Base-by-base conservation (phyloP, 1,140 invertebrate genomes). In the Chelonus insularis region DNA sequence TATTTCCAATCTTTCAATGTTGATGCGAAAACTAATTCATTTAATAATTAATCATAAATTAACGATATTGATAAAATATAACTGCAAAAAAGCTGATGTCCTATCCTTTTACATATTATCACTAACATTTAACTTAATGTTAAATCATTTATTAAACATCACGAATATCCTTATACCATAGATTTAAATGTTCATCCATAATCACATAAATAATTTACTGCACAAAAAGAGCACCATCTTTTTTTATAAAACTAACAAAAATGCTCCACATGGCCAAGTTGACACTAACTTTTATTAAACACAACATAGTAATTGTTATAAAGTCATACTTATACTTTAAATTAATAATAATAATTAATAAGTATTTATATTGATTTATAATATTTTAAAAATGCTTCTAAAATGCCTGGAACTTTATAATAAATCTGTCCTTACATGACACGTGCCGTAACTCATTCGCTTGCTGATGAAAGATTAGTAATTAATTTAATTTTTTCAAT, bases 191-290 rank as follows among this genome's bases (percentile, higher is more conserved):
- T 65, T 78, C 73, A 79, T 74, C 68, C 74, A 76, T 78, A 74
- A 45, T 68, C 47, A 59, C 21, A 45, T 32, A 45, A 20, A 75
- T 74, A 70, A 66, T 69, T 60, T 58, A 68, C 74, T 77, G 73
- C 68, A 65, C 36, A 68, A 74, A 70, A n/a, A n/a, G n/a, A n/a
- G 72, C 74, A 76, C 71, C 69, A 75, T 79, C 67, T 76, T 67
- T 54, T 47, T 61, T 29, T 34, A 39, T 72, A 75, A 29, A 68
- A 82, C 79, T 82, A 82, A 82, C 79, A 72, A 79, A 67, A 75
- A 80, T 78, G 76, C 76, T 79, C 76, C 78, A 80, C 73, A 79
- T 75, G 78, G 79, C 77, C 77, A 82, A 80, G 78, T 80, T 80
- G 75, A 77, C 72, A 75, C 80, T 77, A 80, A 82, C 78, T 62